Base-by-base conservation (phyloP, 2,797 vertebrate genomes). In the Remorina albescens region DNA sequence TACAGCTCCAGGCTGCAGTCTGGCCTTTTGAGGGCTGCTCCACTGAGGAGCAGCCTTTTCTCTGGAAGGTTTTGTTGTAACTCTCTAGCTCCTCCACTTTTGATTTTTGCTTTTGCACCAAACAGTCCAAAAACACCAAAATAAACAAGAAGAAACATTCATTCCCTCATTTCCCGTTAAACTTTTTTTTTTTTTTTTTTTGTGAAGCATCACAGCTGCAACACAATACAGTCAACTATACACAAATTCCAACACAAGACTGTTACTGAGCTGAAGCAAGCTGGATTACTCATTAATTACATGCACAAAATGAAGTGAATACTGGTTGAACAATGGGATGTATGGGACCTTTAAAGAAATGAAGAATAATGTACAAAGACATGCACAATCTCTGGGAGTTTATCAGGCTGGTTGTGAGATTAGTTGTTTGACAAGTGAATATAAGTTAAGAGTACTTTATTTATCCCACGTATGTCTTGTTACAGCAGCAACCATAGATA, bases 1-100 rank as follows among this genome's bases (percentile, higher is more conserved):
- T 67, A 59, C 63, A 42, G 5, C 39, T 26, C 28, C 28, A 58
- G 63, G 19, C 51, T 58, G 50, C 15, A 6, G 23, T 28, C 19
- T 13, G 30, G n/a, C 49, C 58, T 26, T 30, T 50, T 50, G 11
- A 30, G 1, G 39, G 18, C 5, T 34, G n/a, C 23, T 23, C 4
- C 6, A 25, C 2, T 53, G 16, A 65, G 12, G 13, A 49, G 44
- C 18, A 12, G n/a, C 47, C 25, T 18, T 44, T 44, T n/a, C 49
- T 25, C 36, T 34, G 32, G 39, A 50, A 21, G 9, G n/a, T 19
- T 19, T 19, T 19, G 8, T 19, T 47, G 4, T 32, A n/a, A 23
- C 6, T 47, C 13, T 13, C 6, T 25, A 8, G 5, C 19, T 61
- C 32, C 2, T 37, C 15, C 30, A 58, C 25, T 23, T 36, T 9